phyloP scores from a whole-genome alignment of 2,888 invertebrate species.

The Polyploca ridens region DNA sequence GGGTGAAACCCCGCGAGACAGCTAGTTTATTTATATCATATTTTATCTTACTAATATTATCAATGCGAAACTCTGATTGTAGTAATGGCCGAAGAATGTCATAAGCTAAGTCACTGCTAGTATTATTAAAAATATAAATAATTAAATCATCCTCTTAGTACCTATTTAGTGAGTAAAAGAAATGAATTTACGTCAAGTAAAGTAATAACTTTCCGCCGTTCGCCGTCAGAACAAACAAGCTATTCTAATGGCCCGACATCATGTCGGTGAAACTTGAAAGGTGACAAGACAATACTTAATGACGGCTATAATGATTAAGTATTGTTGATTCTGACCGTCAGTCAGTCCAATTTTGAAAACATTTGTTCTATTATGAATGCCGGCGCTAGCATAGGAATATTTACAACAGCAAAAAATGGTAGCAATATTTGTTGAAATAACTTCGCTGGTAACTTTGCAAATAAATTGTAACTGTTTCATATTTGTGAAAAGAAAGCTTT shows the following conservation, averaged over 20 bases:
- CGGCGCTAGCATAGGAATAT: constrained; percentile 3
- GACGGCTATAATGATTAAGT: constrained; percentile 72
- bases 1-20: too few species aligned
- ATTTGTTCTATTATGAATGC: constrained; percentile 9
- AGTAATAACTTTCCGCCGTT: too few species aligned
- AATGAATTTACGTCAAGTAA: not conserved
- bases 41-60: too few species aligned
- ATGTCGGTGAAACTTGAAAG: constrained; percentile 69
- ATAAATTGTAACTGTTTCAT: constrained; percentile 2
- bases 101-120: too few species aligned
- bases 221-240: constrained; percentile 22
- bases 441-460: not conserved
- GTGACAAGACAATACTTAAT: constrained; percentile 76
- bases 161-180: too few species aligned
- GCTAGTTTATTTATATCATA: too few species aligned
- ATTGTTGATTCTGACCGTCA: constrained; percentile 63
- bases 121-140: too few species aligned
- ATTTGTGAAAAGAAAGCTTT: not conserved
- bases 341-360: constrained; percentile 42
- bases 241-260: constrained; percentile 43
- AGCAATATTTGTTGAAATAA: not conserved
- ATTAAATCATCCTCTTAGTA: too few species aligned
- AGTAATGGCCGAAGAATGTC: too few species aligned
- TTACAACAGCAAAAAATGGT: constrained; percentile 2
- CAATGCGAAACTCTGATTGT: too few species aligned